phyloP scores from a whole-genome alignment of 2,797 vertebrate genomes.

The Neopelma chrysocephalum region DNA sequence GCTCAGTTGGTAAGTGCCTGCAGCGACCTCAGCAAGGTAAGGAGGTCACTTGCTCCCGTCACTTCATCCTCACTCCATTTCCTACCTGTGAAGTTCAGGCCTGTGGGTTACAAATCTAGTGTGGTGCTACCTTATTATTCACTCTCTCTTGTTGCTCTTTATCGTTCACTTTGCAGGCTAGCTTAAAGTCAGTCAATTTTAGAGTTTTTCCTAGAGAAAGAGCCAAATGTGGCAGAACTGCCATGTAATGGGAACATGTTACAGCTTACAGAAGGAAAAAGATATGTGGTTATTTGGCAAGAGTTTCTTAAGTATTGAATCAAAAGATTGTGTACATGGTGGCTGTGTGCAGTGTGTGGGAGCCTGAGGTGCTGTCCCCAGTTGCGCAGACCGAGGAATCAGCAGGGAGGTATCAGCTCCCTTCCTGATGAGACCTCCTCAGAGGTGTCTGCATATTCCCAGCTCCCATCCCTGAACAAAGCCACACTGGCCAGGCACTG shows the following conservation, averaged over 20 bases:
- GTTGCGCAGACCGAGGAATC: not conserved
- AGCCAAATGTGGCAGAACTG: not conserved
- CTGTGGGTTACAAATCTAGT: not conserved
- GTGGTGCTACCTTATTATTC: not conserved
- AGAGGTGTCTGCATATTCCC: not conserved
- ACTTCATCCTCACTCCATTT: not conserved
- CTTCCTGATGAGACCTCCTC: not conserved
- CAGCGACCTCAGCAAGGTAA: not conserved
- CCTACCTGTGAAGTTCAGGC: not conserved
- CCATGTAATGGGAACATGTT: not conserved
- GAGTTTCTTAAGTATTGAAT: not conserved
- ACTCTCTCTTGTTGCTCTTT: rapidly evolving
- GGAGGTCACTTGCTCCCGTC: not conserved
- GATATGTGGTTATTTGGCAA: not conserved
- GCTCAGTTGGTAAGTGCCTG: not conserved
- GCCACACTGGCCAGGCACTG: not conserved
- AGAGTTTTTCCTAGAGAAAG: not conserved
- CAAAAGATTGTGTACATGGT: not conserved
- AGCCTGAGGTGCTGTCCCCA: not conserved
- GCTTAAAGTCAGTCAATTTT: not conserved
- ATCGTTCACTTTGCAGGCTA: not conserved
- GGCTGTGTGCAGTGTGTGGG: not conserved
- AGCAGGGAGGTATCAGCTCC: not conserved
- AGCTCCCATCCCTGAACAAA: not conserved
- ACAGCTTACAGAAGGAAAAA: not conserved